Evolutionary conservation across 2,888 invertebrate genomes (phyloP), one percentile per base, ranked within the genome.

Genomic region (Drosophila cognata): DNA sequence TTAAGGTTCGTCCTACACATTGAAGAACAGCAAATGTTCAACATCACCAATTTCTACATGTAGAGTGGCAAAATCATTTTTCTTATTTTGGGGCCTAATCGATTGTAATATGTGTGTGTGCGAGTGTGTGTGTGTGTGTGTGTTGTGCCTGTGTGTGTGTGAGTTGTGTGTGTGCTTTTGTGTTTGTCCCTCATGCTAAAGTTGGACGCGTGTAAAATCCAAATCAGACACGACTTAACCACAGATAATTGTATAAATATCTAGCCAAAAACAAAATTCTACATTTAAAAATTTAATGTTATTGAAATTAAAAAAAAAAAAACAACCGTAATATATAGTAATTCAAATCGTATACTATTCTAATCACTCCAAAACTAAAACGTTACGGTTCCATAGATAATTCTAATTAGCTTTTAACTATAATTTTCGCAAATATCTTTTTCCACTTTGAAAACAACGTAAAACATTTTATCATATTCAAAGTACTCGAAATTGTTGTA

Each of bases 1-100:
- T 72, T 92, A 92, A 93, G 93, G 93, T 93, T 93, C 88, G 93
- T 93, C 89, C 86, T 92, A 84, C 90, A 91, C 87, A 84, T 92
- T 88, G 93, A 92, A 89, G 92, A 92, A 86, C 92, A 91, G 80
- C 91, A 91, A 83, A 84, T 90, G 89, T 84, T 91, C 77, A 91
- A 90, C 81, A 81, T 92, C 79, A 90, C 90, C 77, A 92, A 91
- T 85, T 88, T 83, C 81, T 92, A 88, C 84, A 92, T 92, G 84
- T 92, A 92, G 79, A 57, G 31, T 52, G 25, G n/a, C 52, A 77
- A 57, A 57, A 29, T 29, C 21, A 57, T 21, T 21, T 16, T 1
- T 38, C 16, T 21, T 5, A 5, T 38, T 6, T 33, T 64, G 41
- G 46, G 61, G 63, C 38, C 51, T 60, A 66, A 62, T 50, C 65